Base-by-base conservation (phyloP, 2,797 vertebrate genomes). In the Gymnoscopelus braueri region DNA sequence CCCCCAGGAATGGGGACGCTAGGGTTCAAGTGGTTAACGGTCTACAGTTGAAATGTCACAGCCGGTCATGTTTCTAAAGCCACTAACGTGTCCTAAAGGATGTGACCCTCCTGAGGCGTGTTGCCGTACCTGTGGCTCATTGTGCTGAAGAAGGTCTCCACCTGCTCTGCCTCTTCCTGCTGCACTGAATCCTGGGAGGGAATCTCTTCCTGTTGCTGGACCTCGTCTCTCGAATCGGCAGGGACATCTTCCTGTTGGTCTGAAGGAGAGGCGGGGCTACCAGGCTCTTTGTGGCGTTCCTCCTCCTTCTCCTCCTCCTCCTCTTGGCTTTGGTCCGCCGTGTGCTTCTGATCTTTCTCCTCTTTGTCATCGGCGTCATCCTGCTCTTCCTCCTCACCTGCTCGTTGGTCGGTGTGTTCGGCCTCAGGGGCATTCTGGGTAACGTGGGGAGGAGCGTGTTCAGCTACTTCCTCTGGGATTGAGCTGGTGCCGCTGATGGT, bases 121-220 rank as follows among this genome's bases (percentile, higher is more conserved):
- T 76, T 80, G 54, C 81, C 87, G 68, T 97, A 98, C 97, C 97
- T 98, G 93, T 97, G 96, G 83, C 93, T 96, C 97, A 99, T 99
- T 89, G 94, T 94, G 90, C 96, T 98, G 93, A 99, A 99, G 94
- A 99, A 99, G n/a, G 97, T 99, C 29, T 96, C 95, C 87, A 95
- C 89, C 74, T 85, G 84, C 23, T 90, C 78, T 58, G 81, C 77
- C 64, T 26, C 63, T 59, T 81, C 73, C 56, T 67, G 67, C 69
- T 85, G 84, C 0, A 54, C 0, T 50, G 77, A 63, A 55, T 82
- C 84, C 74, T 65, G 65, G 66, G 76, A 75, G 3, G 59, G 67
- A 0, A 15, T 74, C 29, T 89, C 79, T 1, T 44, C 39, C 8
- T 44, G 1, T 44, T 62, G 69, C 26, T 62, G 59, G 5, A 60